phyloP scores from a whole-genome alignment of 2,797 vertebrate species.

The Poecilia gillii region DNA sequence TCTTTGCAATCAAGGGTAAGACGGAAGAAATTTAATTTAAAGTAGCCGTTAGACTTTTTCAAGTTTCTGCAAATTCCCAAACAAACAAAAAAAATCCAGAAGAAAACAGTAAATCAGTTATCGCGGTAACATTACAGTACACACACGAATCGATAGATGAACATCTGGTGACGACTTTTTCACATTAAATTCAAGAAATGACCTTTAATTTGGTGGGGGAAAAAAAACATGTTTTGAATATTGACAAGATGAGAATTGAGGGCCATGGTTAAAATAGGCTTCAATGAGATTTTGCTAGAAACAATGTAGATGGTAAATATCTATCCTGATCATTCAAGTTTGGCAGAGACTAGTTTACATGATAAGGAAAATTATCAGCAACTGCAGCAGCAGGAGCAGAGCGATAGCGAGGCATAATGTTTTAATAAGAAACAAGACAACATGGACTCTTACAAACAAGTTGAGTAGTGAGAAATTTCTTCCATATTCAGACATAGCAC shows the following conservation, averaged over 20 bases:
- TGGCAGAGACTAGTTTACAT: not conserved
- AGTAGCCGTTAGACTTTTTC: not conserved
- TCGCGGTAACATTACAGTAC: not conserved
- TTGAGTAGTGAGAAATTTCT: not conserved
- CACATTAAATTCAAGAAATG: not conserved
- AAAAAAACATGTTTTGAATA: not conserved
- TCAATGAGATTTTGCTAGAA: not conserved
- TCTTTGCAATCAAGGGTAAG: not conserved
- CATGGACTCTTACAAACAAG: not conserved
- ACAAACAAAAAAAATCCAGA: not conserved
- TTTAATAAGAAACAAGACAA: not conserved
- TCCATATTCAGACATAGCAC: not conserved
- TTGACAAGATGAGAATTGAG: not conserved
- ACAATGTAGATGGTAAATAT: not conserved
- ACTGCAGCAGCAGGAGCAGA: not conserved
- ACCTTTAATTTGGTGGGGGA: not conserved
- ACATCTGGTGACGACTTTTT: not conserved
- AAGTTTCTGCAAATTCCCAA: not conserved
- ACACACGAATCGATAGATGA: not conserved
- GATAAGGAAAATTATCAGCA: not conserved
- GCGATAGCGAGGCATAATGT: not conserved
- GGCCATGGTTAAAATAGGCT: not conserved
- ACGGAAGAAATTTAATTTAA: not conserved
- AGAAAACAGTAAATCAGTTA: not conserved
- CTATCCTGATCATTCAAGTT: not conserved